A percentile compares a stretch with the other conserved stretches of the same genome.
phyloP scores from a whole-genome alignment of 2,888 invertebrate species.

The Stenodema calcarata region DNA sequence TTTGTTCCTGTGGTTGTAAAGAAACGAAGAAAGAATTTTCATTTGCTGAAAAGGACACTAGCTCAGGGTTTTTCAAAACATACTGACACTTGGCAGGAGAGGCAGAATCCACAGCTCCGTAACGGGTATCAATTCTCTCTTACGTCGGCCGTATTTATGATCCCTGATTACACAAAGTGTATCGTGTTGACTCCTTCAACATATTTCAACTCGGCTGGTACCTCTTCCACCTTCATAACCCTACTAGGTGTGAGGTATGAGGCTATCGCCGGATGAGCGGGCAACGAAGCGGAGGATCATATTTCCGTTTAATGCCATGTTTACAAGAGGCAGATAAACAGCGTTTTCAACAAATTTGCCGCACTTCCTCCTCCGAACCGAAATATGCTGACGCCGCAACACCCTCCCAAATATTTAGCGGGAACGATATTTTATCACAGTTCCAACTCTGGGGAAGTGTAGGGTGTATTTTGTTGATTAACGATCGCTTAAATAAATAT shows the following conservation, averaged over 20 bases:
- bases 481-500: conserved; percentile 30
- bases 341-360: not conserved
- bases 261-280: not conserved
- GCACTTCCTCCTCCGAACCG: not conserved
- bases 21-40: too few relatives aligned
- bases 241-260: not conserved
- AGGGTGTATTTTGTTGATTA: not conserved
- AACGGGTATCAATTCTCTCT: not conserved
- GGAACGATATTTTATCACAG: conserved; percentile 25
- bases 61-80: too few relatives aligned
- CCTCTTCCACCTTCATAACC: not conserved
- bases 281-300: not conserved
- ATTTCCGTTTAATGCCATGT: not conserved
- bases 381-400: not conserved
- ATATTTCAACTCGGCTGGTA: not conserved
- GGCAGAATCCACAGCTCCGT: not conserved
- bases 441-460: not conserved
- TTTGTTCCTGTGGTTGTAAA: too few relatives aligned
- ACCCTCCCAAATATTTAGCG: conserved; percentile 27
- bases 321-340: conserved; percentile 29
- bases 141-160: not conserved
- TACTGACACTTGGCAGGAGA: not conserved
- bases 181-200: not conserved
- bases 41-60: too few relatives aligned
- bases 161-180: not conserved